Evolutionary conservation across 2,888 invertebrate genomes (phyloP).

Genomic region (Endotricha flammealis): DNA sequence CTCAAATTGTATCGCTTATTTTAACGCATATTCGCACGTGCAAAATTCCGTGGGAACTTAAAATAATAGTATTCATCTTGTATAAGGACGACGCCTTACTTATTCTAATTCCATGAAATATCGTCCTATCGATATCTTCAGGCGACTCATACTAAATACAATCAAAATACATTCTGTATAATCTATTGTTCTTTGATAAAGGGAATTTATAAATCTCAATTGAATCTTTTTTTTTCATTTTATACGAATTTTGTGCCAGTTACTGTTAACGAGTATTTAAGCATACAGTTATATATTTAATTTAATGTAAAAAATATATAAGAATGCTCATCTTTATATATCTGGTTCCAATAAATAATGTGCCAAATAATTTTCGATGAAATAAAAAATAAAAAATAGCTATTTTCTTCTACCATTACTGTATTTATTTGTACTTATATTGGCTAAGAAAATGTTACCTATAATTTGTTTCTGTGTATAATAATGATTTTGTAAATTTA

Average conservation of each 20-base stretch:
- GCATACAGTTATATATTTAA: conserved; percentile 21
- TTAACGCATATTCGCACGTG: too few species aligned
- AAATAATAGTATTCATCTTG: too few species aligned
- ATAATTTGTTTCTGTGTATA: conserved; percentile 47
- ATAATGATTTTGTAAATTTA: conserved; percentile 28
- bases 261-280: conserved; percentile 43
- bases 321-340: conserved; percentile 51
- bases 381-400: conserved; percentile 18
- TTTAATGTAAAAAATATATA: conserved; percentile 29
- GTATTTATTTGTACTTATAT: conserved; percentile 48
- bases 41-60: too few species aligned
- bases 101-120: too few species aligned
- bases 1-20: too few species aligned
- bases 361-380: conserved; percentile 50
- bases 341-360: conserved; percentile 43
- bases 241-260: conserved; percentile 71
- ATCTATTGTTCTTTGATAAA: too few species aligned
- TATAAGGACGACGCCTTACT: too few species aligned
- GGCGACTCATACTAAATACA: too few species aligned
- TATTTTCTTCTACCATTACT: conserved; percentile 16
- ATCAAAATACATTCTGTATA: too few species aligned
- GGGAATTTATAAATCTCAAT: neutral
- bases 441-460: conserved; percentile 60
- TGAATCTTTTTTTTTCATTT: conserved; percentile 21
- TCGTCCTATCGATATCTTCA: too few species aligned